Evolutionary conservation across 2,888 invertebrate genomes (phyloP), one percentile per base, ranked within the genome.

Genomic region (Trypoxylon attenuatum): DNA sequence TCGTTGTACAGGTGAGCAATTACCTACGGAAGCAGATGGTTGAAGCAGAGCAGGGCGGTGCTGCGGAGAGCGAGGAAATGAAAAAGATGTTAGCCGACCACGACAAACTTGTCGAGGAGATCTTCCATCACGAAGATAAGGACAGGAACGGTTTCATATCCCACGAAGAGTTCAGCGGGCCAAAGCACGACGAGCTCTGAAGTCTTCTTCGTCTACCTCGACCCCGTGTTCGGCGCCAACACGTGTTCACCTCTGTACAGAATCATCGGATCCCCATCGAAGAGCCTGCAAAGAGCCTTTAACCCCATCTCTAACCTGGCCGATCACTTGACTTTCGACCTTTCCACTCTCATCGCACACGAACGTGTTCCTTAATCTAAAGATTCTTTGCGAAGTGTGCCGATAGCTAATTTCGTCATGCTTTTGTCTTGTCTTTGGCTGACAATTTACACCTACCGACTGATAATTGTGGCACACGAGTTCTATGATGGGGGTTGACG

Each of bases 141-240:
- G 97, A 98, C 88, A 96, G 96, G 87, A 97, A 98, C 84, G 98
- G 98, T 64, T 96, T 92, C 88, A 98, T 98, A 80, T 97, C 97
- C 70, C 96, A 96, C 88, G 95, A 94, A 47, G 98, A 98, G 88
- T 98, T 98, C 90, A 96, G 96, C 21, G 98, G 97, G 2, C 97
- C 98, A 13, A 98, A 98, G 87, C 98, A 98, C 88, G 98, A 98
- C 87, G 98, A 98, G 88, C 93, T 98, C 87, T 98, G 94, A 91
- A 82, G 73, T 49, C 61, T 60, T 61, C 61, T 67, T 58, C 61
- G 58, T 46, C 55, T 46, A 25, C 67, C 57, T 54, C 52, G 73
- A 54, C 58, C 62, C 51, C 49, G 64, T 59, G 60, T 43, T 58
- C 61, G 60, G 70, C 63, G 76, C 71, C 73, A 68, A 57, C 69